Percentiles rank a stretch among this genome's conserved stretches.
Conservation (phyloP, 1,140 invertebrate species). For the Mamestra configurata region DNA sequence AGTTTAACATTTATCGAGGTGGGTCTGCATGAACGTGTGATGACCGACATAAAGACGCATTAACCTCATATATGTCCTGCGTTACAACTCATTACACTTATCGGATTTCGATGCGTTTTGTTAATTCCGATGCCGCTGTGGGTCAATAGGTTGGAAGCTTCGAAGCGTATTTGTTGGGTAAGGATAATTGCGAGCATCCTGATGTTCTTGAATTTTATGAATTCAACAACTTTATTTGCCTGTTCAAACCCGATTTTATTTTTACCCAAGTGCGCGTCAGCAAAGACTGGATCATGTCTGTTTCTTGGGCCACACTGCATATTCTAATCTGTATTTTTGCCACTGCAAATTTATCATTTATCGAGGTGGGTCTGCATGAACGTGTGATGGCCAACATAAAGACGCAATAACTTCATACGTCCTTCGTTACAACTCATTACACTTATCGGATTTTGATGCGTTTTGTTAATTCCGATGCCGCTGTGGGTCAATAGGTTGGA, state of each 20-base stretch:
- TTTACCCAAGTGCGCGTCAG: no score
- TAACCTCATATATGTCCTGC: constrained; percentile 12
- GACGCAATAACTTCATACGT: constrained; percentile 15
- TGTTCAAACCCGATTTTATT: no score
- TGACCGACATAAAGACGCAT: constrained; percentile 16
- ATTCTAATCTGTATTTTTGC: no score
- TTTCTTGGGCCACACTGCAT: no score
- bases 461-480: neutral
- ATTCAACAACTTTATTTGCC: no score
- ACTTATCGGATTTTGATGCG: constrained; percentile 8
- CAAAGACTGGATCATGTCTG: no score
- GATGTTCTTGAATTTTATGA: no score
- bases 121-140: neutral
- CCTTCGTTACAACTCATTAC: constrained; percentile 22
- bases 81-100: constrained; percentile 30
- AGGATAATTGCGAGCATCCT: neutral
- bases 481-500: neutral
- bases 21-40: neutral
- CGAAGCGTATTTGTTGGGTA: neutral
- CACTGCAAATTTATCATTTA: no score
- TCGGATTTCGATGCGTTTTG: constrained; percentile 1
- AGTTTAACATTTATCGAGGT: constrained; percentile 5
- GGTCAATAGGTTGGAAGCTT: neutral
- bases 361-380: neutral
- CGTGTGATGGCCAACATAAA: constrained; percentile 10